Evolutionary conservation across 2,113 vertebrate genomes (phyloP), one percentile per base, ranked within the genome.

Genomic region (Oophaga pumilio): DNA sequence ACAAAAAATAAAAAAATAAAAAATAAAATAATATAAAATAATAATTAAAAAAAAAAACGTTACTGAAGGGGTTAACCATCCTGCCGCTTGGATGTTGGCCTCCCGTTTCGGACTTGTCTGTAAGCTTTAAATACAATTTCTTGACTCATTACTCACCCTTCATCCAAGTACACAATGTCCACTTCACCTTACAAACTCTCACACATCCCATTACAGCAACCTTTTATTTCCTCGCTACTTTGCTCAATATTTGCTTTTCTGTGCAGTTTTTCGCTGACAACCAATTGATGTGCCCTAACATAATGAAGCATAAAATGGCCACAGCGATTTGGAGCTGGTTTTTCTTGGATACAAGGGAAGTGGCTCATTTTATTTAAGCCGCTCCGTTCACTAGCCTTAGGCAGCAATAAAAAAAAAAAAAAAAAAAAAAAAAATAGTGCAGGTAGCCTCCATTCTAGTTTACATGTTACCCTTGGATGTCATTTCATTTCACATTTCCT

Each of bases 301-400:
- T 11, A 20, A 1, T 2, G 76, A 64, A 76, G 59, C 78, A 52
- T 10, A 24, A 33, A 80, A 0, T 66, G 14, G 89, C 0, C 26
- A 69, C 9, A 4, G 49, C 4, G 43, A 24, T n/a, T 2, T 49
- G 5, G 14, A 87, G 86, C 52, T 86, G 18, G 71, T 88, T 83
- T 64, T 84, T 84, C 20, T 84, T 89, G 78, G 90, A 89, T 60
- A 53, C 80, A 89, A 71, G 22, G 17, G 68, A 79, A 88, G 62
- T 85, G 85, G 79, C 57, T 60, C 28, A 17, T 78, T 85, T 90
- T 92, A 87, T 79, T 89, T 85, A 85, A 88, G 88, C n/a, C 90
- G 89, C 89, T 81, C 82, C 83, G 18, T 87, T 88, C 43, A 86
- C 43, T 85, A 90, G 28, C 89, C 89, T 89, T 73, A 89, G 43